Evolutionary conservation across 2,888 invertebrate species (phyloP), one percentile per base, ranked within the genome.

Genomic region (Plemyria rubiginata): DNA sequence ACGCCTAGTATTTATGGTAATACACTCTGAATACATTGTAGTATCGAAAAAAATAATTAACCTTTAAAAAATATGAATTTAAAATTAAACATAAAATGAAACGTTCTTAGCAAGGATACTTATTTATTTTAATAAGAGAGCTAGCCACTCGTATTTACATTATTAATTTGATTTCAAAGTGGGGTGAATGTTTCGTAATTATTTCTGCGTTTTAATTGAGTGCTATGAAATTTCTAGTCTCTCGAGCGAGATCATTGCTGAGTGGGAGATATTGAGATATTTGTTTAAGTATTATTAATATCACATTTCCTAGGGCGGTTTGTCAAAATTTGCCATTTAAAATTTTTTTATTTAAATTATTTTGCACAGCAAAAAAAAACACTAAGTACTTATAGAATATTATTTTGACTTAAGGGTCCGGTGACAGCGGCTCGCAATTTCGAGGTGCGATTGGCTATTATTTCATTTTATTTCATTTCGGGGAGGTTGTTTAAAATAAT

Each of bases 121-220:
- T 54, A 60, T 50, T 60, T 65, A 55, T 63, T 59, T 46, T 51
- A 62, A 77, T 78, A 76, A 79, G 76, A 81, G 81, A 80, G 83
- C 81, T 78, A 81, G 80, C 70, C 70, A 78, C 79, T 85, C 79
- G 79, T 85, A 88, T 87, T 87, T 85, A 81, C 81, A 83, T 87
- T 86, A 87, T 86, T 86, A 87, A 90, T 87, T 90, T 87, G 86
- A 88, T 90, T 90, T 80, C 48, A 85, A 82, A 88, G 86, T 88
- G 85, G 90, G 90, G 89, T 84, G 86, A 84, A 87, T 82, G 81
- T 79, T 85, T 76, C 76, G 74, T 81, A 88, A 90, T 91, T 88
- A 90, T 89, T 86, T 87, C 84, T 85, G 81, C 84, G 81, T 83
- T 88, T 91, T 92, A 90, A 92, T 92, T 91, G 87, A 90, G 87